Percentiles rank a stretch among this genome's conserved stretches.
Conservation (phyloP, 2,113 vertebrate species). For the Pholis gunnellus region DNA sequence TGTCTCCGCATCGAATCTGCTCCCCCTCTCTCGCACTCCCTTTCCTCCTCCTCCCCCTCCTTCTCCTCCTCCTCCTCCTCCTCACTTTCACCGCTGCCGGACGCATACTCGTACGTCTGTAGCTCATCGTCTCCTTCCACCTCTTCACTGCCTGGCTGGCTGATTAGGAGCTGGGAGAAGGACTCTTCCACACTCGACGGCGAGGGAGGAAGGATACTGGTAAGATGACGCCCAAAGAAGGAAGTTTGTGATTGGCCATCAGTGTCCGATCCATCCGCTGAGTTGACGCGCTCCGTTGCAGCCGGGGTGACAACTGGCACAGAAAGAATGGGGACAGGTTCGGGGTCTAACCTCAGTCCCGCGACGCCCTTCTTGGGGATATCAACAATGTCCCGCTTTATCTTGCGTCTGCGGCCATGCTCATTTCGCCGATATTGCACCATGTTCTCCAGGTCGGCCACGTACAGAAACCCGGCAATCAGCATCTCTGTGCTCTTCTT, state of each 20-base stretch:
- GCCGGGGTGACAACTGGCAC: slow-evolving; percentile 70
- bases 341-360: slow-evolving; percentile 93
- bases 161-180: slow-evolving; percentile 90
- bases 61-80: slow-evolving; percentile 89
- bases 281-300: slow-evolving; percentile 86
- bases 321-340: slow-evolving; percentile 70
- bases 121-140: slow-evolving; percentile 83
- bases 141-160: slow-evolving; percentile 84
- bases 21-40: slow-evolving; percentile 63
- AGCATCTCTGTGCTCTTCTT: slow-evolving; percentile 98
- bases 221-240: slow-evolving; percentile 81
- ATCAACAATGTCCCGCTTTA: slow-evolving; percentile 94
- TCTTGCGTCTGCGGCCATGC: slow-evolving; percentile 93
- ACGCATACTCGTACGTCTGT: slow-evolving; percentile 87
- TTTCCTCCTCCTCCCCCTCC: slow-evolving; percentile 86
- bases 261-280: slow-evolving; percentile 91
- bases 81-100: slow-evolving; percentile 88
- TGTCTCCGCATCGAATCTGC: slow-evolving; percentile 58
- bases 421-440: slow-evolving; percentile 97
- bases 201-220: slow-evolving; percentile 78
- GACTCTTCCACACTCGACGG: slow-evolving; percentile 87
- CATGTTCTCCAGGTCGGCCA: slow-evolving; percentile 97
- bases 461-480: slow-evolving; percentile 95
- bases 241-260: slow-evolving; percentile 62
- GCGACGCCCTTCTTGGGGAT: slow-evolving; percentile 99